These are phyloP conservation scores for Lutjanus erythropterus DNA, from an alignment of 2,113 vertebrate species.

Conservation along the genomic window DNA sequence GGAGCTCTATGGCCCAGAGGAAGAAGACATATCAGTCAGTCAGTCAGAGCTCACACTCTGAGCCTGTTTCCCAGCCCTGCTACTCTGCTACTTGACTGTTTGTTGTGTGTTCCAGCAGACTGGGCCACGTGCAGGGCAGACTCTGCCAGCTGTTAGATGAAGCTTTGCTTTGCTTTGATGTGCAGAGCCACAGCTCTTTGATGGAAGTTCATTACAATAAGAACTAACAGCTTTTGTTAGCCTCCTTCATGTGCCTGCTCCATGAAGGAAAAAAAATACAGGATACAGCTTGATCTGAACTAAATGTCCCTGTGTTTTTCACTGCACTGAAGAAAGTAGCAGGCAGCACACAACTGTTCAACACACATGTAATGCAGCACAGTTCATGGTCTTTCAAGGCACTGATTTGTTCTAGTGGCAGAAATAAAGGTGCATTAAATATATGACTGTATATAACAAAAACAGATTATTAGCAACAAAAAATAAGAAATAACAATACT, in stretches of 20 bases:
- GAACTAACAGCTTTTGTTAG: conserved; percentile 11
- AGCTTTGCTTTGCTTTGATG: conserved; percentile 20
- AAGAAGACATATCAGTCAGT: too few species aligned
- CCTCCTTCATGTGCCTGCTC: conserved; percentile 7
- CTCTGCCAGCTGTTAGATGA: conserved; percentile 8
- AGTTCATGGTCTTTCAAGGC: too few species aligned
- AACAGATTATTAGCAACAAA: too few species aligned
- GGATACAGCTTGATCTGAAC: too few species aligned
- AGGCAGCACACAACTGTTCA: too few species aligned
- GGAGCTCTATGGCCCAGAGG: too few species aligned
- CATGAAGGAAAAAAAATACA: background rate
- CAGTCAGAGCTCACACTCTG: background rate
- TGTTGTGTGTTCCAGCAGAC: background rate
- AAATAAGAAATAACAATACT: too few species aligned
- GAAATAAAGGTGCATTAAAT: too few species aligned
- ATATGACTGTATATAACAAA: too few species aligned
- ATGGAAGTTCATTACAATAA: conserved; percentile 19
- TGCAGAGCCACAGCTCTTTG: conserved; percentile 3
- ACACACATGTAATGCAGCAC: too few species aligned
- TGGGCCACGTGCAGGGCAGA: background rate
- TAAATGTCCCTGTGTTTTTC: background rate
- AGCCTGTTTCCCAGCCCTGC: background rate
- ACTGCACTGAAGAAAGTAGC: background rate
- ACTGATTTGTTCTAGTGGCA: too few species aligned
- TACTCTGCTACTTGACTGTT: background rate